A percentile compares a stretch with the other conserved stretches of the same genome.
phyloP scores from a whole-genome alignment of 2,888 invertebrate genomes.

The Nephrotoma flavescens region DNA sequence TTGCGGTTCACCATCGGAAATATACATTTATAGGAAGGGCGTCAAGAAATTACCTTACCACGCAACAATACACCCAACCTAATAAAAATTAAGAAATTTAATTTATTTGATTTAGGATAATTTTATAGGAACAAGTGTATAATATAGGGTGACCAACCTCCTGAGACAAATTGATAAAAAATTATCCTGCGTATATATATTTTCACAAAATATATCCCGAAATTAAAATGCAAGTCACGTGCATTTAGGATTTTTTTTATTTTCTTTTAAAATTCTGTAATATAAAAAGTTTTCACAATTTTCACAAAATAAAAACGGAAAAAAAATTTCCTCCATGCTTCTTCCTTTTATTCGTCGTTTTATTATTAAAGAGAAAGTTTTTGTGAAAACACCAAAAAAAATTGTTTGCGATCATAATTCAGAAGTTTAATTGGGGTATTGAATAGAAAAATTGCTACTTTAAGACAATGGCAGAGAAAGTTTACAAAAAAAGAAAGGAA shows the following conservation, averaged over 20 bases:
- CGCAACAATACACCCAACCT: neutral
- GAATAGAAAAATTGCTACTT: neutral
- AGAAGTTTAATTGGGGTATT: slow-evolving; percentile 5
- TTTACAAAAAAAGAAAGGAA: neutral
- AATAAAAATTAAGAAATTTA: neutral
- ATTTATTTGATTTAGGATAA: neutral
- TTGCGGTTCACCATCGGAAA: neutral
- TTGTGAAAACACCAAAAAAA: neutral
- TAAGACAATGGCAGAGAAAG: neutral
- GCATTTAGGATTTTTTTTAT: neutral
- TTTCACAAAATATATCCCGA: neutral
- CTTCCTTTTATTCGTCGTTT: neutral
- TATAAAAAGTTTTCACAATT: neutral
- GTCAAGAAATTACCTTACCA: neutral
- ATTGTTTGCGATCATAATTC: slow-evolving; percentile 1
- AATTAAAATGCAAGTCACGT: neutral
- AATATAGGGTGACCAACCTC: neutral
- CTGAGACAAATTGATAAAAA: neutral
- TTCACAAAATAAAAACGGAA: neutral
- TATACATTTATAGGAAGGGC: neutral
- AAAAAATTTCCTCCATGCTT: neutral
- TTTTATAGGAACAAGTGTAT: neutral
- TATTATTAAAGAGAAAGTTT: neutral
- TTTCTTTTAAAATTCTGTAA: neutral
- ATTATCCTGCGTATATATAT: neutral